Base-by-base conservation (phyloP, 2,113 vertebrate genomes). In the Harpagus bidentatus region DNA sequence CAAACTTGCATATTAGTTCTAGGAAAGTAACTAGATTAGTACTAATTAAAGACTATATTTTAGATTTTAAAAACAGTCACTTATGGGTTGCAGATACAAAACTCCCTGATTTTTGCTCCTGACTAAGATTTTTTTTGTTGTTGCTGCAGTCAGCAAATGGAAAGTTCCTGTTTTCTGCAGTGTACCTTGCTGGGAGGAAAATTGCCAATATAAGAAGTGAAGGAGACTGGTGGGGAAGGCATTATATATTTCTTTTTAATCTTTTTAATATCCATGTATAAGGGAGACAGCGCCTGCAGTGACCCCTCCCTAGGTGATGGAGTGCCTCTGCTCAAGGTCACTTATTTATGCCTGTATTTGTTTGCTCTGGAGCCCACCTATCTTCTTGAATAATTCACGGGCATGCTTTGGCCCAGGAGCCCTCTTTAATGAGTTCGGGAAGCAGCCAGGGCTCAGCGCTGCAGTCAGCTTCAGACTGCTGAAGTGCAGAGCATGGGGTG, bases 381-480 rank as follows among this genome's bases (percentile, higher is more conserved):
- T 63, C 34, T 84, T 83, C 45, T 2, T 94, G 66, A 91, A 94
- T 94, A 82, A 96, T 90, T 88, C 70, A 93, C 4, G 3, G 77
- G 82, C 86, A 40, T 1, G 0, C 29, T 56, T 55, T 43, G 58
- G 79, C 62, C 66, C 83, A 32, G 95, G 82, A 90, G 71, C 9
- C 20, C 40, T 84, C 87, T 85, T 70, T 43, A 59, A 47, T 62
- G 91, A 90, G 94, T 32, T 74, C 55, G 3, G 81, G 93, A 72
- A 69, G 81, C 81, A 93, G 93, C 38, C 96, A 80, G 88, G 74
- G 66, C 88, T 93, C 31, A 26, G 79, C 31, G 76, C 69, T 97
- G 94, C 87, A 87, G 78, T 85, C 63, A 82, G 72, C 70, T 86
- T 43, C 95, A 95, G 82, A 40, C 4, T 86, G 28, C 29, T 10